A percentile compares a stretch with the other conserved stretches of the same genome.
Evolutionary conservation across 2,888 invertebrate species (phyloP).

Genomic region (Diachrysia chrysitis): DNA sequence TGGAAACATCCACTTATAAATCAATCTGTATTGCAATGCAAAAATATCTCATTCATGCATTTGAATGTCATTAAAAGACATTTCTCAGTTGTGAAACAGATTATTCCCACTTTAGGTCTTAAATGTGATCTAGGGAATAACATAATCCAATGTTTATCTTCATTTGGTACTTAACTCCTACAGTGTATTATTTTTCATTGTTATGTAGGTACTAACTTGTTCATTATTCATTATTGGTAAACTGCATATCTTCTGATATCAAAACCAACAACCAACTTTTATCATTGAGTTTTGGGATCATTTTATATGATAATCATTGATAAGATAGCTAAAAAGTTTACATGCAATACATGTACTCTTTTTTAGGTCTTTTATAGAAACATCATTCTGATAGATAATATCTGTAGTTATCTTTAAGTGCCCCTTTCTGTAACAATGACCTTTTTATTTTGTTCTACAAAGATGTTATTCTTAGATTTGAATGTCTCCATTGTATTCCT

Average conservation of each 20-base stretch:
- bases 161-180: not conserved
- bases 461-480: slow-evolving; percentile 9
- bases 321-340: slow-evolving; percentile 1
- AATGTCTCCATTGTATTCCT: slow-evolving; percentile 20
- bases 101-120: too few species aligned
- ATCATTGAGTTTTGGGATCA: not conserved
- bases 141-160: not conserved
- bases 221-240: not conserved
- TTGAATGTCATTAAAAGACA: not conserved
- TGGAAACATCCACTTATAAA: slow-evolving; percentile 25
- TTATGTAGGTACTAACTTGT: not conserved
- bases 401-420: too few species aligned
- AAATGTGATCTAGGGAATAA: too few species aligned
- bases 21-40: slow-evolving; percentile 6
- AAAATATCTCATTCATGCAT: not conserved
- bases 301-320: slow-evolving; percentile 5
- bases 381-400: not conserved
- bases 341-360: not conserved
- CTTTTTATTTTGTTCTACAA: slow-evolving; percentile 14
- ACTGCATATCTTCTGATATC: slow-evolving; percentile 1
- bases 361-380: not conserved
- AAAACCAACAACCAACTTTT: not conserved
- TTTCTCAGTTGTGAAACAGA: too few species aligned
- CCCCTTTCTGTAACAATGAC: not conserved
- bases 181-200: not conserved